These are phyloP conservation scores for Diacarnus erythraeanus DNA, from an alignment of 37 sponge, comb jelly and placozoan species.

Conservation along the genomic window DNA sequence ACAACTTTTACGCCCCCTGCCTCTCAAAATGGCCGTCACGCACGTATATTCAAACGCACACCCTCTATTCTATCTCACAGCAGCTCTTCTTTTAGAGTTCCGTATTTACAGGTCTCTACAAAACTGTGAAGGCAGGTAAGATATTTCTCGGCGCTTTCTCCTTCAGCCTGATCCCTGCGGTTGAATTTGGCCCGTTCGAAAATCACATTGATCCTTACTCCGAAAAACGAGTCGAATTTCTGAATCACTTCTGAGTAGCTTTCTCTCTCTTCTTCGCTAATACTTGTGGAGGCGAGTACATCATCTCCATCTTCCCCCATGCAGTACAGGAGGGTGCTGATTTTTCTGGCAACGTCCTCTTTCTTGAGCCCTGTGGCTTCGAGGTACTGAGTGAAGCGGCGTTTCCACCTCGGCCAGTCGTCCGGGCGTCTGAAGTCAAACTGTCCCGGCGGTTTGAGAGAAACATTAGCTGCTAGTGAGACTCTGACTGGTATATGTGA, in stretches of 20 bases:
- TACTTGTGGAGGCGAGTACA: conserved; percentile 21
- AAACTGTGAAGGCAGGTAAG: conserved; percentile 15
- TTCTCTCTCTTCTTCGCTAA: conserved; percentile 6
- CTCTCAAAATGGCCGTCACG: no score
- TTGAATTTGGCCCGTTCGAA: conserved; percentile 32
- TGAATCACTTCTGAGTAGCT: conserved; percentile 11
- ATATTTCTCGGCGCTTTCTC: conserved; percentile 27
- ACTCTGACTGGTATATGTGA: neutral
- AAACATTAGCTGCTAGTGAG: neutral
- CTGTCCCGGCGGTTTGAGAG: conserved; percentile 7
- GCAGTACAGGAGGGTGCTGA: conserved; percentile 25
- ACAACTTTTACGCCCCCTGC: no score
- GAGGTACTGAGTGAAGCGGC: conserved; percentile 9
- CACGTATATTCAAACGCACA: no score
- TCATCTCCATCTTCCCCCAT: conserved; percentile 28
- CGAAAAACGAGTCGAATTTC: conserved; percentile 27
- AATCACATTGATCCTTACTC: conserved; percentile 27
- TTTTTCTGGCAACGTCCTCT: neutral
- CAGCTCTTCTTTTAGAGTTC: neutral
- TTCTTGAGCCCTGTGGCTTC: conserved; percentile 2
- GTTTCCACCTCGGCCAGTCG: conserved; percentile 26
- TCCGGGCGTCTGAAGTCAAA: conserved; percentile 26
- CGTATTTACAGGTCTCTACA: conserved; percentile 5
- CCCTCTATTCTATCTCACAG: conserved; percentile 3
- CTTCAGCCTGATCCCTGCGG: neutral